Evolutionary conservation across 2,797 vertebrate species (phyloP), one percentile per base, ranked within the genome.

Genomic region (Florisuga fusca): DNA sequence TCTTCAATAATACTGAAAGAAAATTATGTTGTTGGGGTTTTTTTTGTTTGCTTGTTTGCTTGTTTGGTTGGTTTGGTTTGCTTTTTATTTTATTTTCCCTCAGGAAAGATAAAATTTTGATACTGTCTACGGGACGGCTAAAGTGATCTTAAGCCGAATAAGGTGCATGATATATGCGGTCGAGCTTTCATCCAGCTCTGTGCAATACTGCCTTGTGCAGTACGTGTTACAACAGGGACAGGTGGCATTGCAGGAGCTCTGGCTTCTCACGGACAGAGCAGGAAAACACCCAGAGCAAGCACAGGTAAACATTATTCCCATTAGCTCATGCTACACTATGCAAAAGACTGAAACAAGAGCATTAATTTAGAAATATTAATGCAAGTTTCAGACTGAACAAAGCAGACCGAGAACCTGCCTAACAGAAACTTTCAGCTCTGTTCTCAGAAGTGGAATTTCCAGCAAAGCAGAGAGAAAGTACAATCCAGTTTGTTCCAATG

Each of bases 341-440:
- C 67, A 93, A 92, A 90, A 94, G 73, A 45, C n/a, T 80, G 54
- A 95, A 71, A 75, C 15, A 51, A 67, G 48, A 72, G 61, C 12
- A 2, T 22, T 54, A 54, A 83, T 58, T 55, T 92, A 62, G 58
- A 87, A 84, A 79, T 34, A 66, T 73, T 71, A 79, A 75, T 53
- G 17, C 25, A 74, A 87, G 79, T 50, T 63, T 81, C 74, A 78
- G n/a, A 45, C 64, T 34, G 31, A 96, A 68, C 58, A 75, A 48
- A 58, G 36, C 23, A 91, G 21, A 67, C 8, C 0, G 11, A 89
- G 78, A 75, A 93, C 58, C 38, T 58, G 87, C 79, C 64, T 78
- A 83, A 92, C 50, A 91, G 64, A 90, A 96, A 95, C 94, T 96
- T 94, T 96, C 62, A 96, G 71, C 38, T 86, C 50, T 80, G 77